A percentile compares a stretch with the other conserved stretches of the same genome.
Conservation (phyloP, 2,888 invertebrate genomes). For the Flexamia atlantica region DNA sequence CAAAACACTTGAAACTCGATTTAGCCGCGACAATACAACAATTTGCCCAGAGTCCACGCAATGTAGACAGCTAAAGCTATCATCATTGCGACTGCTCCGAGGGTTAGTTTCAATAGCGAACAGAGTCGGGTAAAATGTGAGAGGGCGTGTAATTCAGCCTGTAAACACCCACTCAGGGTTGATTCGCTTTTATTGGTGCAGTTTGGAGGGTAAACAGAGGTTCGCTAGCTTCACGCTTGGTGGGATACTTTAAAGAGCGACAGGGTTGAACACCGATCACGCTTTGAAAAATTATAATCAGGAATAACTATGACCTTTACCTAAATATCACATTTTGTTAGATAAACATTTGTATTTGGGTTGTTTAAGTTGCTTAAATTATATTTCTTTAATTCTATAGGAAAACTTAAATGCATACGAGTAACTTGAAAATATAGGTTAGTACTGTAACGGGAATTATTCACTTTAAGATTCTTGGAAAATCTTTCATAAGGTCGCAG, state of each 20-base stretch:
- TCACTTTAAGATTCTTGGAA: no score
- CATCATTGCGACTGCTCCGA: background rate
- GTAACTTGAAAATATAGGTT: no score
- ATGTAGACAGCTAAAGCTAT: background rate
- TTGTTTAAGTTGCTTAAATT: no score
- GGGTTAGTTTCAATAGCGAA: background rate
- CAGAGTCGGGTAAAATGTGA: background rate
- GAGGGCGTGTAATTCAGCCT: background rate
- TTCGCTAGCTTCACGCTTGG: background rate
- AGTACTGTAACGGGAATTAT: no score
- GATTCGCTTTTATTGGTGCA: background rate
- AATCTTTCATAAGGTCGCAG: no score
- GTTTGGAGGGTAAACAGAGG: background rate
- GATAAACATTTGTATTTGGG: no score
- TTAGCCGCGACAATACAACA: conserved; percentile 15
- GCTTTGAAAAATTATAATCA: background rate
- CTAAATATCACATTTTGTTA: background rate
- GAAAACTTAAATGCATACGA: no score
- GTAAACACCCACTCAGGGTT: background rate
- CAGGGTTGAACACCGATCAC: background rate
- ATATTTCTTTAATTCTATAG: no score
- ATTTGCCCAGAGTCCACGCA: background rate
- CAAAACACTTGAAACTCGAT: conserved; percentile 13
- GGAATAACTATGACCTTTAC: background rate
- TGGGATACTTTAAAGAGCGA: background rate